Evolutionary conservation across 2,888 invertebrate genomes (phyloP).

Genomic region (Aplocera efformata): DNA sequence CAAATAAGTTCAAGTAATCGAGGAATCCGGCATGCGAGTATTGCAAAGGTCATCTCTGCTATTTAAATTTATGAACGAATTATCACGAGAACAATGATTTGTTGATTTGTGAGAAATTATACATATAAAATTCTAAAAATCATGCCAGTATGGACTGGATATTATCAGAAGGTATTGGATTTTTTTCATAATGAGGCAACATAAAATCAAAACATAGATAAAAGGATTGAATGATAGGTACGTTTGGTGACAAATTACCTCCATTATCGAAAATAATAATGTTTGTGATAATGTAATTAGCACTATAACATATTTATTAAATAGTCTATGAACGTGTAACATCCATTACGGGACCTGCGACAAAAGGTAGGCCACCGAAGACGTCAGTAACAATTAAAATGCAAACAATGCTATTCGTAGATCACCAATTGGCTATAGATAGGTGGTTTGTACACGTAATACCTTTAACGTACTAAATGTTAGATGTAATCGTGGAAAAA

Average conservation of each 20-base stretch:
- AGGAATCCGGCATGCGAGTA: no score
- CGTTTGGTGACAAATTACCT: neutral
- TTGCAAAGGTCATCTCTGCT: no score
- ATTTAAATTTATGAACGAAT: no score
- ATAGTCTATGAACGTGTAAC: no score
- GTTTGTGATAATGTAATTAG: no score
- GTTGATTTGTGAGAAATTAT: no score
- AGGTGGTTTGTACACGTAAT: slow-evolving; percentile 6
- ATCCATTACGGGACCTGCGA: no score
- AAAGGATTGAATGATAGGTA: slow-evolving; percentile 5
- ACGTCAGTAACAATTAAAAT: slow-evolving; percentile 14
- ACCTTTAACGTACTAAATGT: slow-evolving; percentile 18
- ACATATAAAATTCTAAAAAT: no score
- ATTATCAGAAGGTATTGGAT: neutral
- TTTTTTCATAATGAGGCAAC: slow-evolving; percentile 1
- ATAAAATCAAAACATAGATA: slow-evolving; percentile 12
- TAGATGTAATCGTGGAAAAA: slow-evolving; percentile 35
- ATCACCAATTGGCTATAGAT: slow-evolving; percentile 1
- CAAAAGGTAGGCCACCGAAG: no score
- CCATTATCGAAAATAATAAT: neutral
- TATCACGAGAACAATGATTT: no score
- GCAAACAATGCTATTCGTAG: slow-evolving; percentile 11
- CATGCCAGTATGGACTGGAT: slow-evolving; percentile 2
- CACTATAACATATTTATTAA: no score
- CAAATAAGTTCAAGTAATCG: no score